Base-by-base conservation (phyloP, 2,888 invertebrate genomes). In the Ectemnius cavifrons region DNA sequence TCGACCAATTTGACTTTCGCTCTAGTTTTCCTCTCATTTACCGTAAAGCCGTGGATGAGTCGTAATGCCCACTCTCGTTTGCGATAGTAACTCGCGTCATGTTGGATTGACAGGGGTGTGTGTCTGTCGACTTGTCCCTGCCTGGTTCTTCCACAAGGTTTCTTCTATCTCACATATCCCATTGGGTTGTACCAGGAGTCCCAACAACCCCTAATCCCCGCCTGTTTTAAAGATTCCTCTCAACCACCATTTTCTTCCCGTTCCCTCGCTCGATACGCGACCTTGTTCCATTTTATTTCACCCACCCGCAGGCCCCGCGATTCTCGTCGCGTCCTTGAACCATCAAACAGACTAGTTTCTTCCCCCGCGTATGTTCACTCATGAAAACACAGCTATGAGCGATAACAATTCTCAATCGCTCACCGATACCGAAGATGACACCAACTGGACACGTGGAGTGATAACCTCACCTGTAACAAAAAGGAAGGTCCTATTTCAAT, bases 61-160 rank as follows among this genome's bases (percentile, higher is more conserved):
- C 0, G 23, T 23, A 23, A 63, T 37, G 37, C 1, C 59, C 67
- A 71, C 37, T 2, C 60, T 2, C 60, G 71, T 71, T 71, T 77
- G 64, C 67, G 57, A 62, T 59, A 28, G 86, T 85, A 85, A 37
- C 28, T 83, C 84, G 85, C 84, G 86, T 88, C 87, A 86, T 84
- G 84, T 88, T 86, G 87, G 85, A 89, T 88, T 86, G 86, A 49
- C 85, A 84, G 82, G n/a, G n/a, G n/a, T 20, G 20, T 20, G 20
- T 20, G 23, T 2, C 81, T 86, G 87, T 86, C 83, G 82, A 84
- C 82, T 79, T 79, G 85, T 80, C 79, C 71, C 52, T 37, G 46
- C 73, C 75, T 68, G 79, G 79, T 80, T 80, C 83, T 80, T 80
- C 83, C 79, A 82, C 86, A 78, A 77, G 81, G 83, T 75, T 79